phyloP scores from a whole-genome alignment of 2,113 vertebrate species.

The Calypte anna region DNA sequence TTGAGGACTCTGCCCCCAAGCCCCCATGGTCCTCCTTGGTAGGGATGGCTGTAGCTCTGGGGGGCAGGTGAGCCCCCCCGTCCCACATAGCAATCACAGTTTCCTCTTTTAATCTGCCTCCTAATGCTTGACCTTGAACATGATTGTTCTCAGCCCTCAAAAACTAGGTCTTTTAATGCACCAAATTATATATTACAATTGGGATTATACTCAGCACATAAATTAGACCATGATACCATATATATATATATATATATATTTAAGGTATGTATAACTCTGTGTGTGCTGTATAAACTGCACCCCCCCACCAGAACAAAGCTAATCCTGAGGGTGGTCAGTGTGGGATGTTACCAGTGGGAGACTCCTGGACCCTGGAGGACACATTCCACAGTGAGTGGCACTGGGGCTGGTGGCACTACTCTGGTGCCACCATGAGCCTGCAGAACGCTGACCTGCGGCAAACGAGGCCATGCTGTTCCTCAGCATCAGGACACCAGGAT shows the following conservation, averaged over 20 bases:
- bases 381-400: rapidly evolving
- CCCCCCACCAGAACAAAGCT: not conserved
- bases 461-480: not conserved
- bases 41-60: not conserved
- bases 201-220: slow-evolving; percentile 29
- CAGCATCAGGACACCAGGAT: not conserved
- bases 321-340: not conserved
- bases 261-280: too few relatives aligned
- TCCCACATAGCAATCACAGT: not conserved
- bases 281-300: rapidly evolving
- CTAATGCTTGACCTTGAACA: not conserved
- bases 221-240: not conserved
- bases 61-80: not conserved
- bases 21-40: not conserved
- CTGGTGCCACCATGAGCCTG: rapidly evolving
- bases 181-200: slow-evolving; percentile 34
- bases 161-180: slow-evolving; percentile 44
- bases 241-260: not conserved
- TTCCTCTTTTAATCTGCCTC: not conserved
- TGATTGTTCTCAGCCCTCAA: not conserved
- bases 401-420: not conserved
- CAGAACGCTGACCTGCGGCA: not conserved
- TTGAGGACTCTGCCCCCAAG: rapidly evolving
- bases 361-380: not conserved
- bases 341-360: not conserved